These are phyloP conservation scores for Telmatherina bonti DNA, from an alignment of 2,797 vertebrate species.

Conservation along the genomic window DNA sequence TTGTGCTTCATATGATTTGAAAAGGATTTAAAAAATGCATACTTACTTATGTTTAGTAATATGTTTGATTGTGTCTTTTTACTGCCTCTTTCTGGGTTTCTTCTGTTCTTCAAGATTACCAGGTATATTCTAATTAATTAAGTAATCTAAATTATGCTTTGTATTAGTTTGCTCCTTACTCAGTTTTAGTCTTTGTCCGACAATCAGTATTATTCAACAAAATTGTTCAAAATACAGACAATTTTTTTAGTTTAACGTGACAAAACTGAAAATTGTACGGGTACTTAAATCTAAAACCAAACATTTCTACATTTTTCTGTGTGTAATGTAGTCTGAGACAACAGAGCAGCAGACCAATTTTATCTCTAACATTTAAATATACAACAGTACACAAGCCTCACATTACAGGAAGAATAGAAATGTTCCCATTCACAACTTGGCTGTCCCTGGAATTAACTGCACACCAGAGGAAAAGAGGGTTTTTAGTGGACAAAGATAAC, in stretches of 20 bases:
- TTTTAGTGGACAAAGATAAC: conserved; percentile 34
- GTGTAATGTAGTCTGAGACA: not conserved
- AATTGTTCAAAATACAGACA: not conserved
- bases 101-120: not conserved
- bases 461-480: conserved; percentile 1
- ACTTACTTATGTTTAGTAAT: not conserved
- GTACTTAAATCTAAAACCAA: not conserved
- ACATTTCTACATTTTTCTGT: not conserved
- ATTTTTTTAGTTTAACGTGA: not conserved
- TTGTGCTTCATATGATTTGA: not conserved
- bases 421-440: not conserved
- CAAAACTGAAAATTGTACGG: not conserved
- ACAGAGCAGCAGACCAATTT: not conserved
- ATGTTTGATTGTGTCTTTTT: not conserved
- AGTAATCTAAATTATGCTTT: not conserved
- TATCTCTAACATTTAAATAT: not conserved
- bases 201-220: not conserved
- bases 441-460: not conserved
- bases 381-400: not conserved
- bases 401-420: not conserved
- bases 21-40: conserved; percentile 12
- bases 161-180: not conserved
- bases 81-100: no score
- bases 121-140: no score
- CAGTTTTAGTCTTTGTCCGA: not conserved